Base-by-base conservation (phyloP, 2,113 vertebrate genomes). In the Brachyhypopomus gauderio region DNA sequence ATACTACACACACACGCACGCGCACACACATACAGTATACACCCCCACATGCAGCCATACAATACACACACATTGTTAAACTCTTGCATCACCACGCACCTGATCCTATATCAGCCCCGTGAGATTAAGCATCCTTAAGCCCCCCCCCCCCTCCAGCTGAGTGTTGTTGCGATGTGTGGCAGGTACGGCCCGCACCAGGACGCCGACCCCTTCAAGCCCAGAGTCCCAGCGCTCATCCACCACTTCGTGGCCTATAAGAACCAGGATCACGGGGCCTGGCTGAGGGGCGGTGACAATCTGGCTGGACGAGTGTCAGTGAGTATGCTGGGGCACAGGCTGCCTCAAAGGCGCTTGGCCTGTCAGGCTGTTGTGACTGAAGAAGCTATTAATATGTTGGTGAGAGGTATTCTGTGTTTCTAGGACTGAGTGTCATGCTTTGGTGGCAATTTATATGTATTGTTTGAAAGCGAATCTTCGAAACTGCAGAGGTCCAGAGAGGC, bases 221-320 rank as follows among this genome's bases (percentile, higher is more conserved):
- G 98, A 84, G 95, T 96, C 60, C 97, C 98, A 0, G 98, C 98
- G 16, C 92, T 96, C 63, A 97, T 99, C 80, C 91, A 93, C 17
- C 89, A 85, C 85, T 98, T 98, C 70, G 93, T 95, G 0, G 97
- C 98, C 83, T 99, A 96, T 87, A 98, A 98, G 93, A 99, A 99
- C 89, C 96, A 99, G 91, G 96, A 99, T 83, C 97, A 98, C 0
- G 98, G 98, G 25, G 98, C 98, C 79, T 99, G 98, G 98, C 92
- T 99, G 83, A 92, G 98, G n/a, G 98, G 98, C 72, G 97, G 98
- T 75, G 98, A 99, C 8, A 94, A 94, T 99, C 79, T 99, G 97
- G 98, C 88, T 99, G 90, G 95, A 99, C 45, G 87, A 95, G 93
- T 99, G 98, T 93, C 95, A 96, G 98, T 99, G 89, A 96, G 97